Evolutionary conservation across 2,113 vertebrate species (phyloP), one percentile per base, ranked within the genome.

Genomic region (Istiophorus platypterus): DNA sequence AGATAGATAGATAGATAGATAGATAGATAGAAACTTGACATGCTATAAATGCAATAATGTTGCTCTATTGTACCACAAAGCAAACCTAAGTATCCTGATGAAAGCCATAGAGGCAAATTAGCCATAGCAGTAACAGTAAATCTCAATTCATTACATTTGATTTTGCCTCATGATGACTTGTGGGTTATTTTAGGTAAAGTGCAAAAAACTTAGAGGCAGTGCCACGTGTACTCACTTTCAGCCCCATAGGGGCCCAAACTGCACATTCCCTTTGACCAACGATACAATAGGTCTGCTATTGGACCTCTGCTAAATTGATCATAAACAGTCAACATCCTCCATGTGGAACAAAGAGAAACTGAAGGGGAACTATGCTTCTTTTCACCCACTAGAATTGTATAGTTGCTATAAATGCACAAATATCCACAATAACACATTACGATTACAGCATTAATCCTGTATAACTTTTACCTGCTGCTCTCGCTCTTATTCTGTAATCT

Each of bases 41-140:
- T 49, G 47, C 7, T 18, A 13, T 42, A 13, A 42, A 42, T 42
- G 41, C 1, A 42, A 42, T 12, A 42, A 42, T 22, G 15, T 31
- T 12, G 45, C 4, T 56, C 12, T 31, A n/a, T 51, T 74, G 0
- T 37, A 41, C 15, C 39, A 63, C 47, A 64, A 24, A 10, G 69
- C 9, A 10, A 22, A 29, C 34, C 56, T 56, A 58, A 72, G 39
- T 14, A 4, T 24, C 9, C 27, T 58, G 20, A 72, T 72, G 31
- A 72, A 51, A 47, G 22, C 45, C 54, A 67, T 54, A 18, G 34
- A 47, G n/a, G 22, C 51, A 67, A 37, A 78, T 72, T 61, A 72
- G 24, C 41, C 11, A 15, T 0, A n/a, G 58, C 17, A 49, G 29
- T 71, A 54, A 64, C 37, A 51, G 27, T 68, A 45, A 1, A 52